Evolutionary conservation across 1,140 invertebrate genomes (phyloP).

Genomic region (Polypedilum vanderplanki): DNA sequence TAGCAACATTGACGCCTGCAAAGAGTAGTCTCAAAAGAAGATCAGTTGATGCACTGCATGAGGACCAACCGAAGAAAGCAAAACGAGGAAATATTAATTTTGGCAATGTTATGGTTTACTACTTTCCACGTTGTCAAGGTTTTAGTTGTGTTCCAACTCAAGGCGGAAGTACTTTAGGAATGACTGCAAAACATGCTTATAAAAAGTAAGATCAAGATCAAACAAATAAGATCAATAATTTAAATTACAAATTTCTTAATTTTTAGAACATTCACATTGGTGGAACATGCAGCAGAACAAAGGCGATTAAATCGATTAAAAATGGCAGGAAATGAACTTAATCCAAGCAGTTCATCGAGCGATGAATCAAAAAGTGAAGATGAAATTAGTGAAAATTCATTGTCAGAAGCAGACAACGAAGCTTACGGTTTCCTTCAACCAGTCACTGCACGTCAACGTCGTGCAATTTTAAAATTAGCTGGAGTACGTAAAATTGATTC

Average conservation of each 20-base stretch:
- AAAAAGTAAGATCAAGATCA: constrained; percentile 48
- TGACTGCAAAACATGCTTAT: constrained; percentile 79
- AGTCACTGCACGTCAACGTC: constrained; percentile 82
- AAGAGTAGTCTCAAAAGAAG: constrained; percentile 54
- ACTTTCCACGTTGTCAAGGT: constrained; percentile 92
- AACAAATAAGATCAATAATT: too few relatives aligned
- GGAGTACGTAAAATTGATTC: constrained; percentile 92
- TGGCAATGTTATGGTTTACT: constrained; percentile 88
- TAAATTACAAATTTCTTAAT: not conserved
- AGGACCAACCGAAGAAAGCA: constrained; percentile 53
- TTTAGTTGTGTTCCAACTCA: constrained; percentile 96
- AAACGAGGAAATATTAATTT: constrained; percentile 73
- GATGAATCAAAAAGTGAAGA: constrained; percentile 75
- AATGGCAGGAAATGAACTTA: constrained; percentile 41
- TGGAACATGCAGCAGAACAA: constrained; percentile 80
- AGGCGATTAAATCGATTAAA: constrained; percentile 75
- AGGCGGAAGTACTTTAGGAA: constrained; percentile 94
- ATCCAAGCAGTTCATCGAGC: constrained; percentile 50
- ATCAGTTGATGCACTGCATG: constrained; percentile 42
- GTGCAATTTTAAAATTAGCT: constrained; percentile 76
- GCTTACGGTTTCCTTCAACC: constrained; percentile 92
- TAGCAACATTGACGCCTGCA: constrained; percentile 30
- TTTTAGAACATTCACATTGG: constrained; percentile 50
- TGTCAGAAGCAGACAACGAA: constrained; percentile 79
- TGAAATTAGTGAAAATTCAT: constrained; percentile 73